Percentiles rank a stretch among this genome's conserved stretches.
These are phyloP conservation scores for Megamerina dolium DNA, from an alignment of 2,888 invertebrate species.

Conservation along the genomic window DNA sequence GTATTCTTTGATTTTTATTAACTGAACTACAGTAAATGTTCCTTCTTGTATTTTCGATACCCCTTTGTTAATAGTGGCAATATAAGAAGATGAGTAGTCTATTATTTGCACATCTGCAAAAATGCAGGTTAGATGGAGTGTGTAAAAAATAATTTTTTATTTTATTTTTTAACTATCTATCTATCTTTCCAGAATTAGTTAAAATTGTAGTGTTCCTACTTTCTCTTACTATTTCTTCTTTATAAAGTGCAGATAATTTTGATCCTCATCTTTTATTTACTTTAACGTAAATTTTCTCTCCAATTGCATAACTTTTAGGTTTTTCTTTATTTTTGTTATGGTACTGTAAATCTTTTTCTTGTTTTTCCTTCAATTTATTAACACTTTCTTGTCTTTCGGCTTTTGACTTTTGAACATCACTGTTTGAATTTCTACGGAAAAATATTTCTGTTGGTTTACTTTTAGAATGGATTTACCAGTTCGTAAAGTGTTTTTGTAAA, in stretches of 20 bases:
- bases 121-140: too few relatives aligned
- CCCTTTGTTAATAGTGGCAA: constrained; percentile 1
- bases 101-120: too few relatives aligned
- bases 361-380: background rate
- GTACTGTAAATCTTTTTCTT: constrained; percentile 4
- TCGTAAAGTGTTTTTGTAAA: too few relatives aligned
- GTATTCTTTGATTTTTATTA: too few relatives aligned
- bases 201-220: constrained; percentile 8
- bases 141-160: too few relatives aligned
- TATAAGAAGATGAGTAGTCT: constrained; percentile 4
- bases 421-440: constrained; percentile 1
- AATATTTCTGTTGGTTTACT: constrained; percentile 4
- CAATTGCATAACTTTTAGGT: background rate
- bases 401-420: background rate
- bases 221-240: constrained; percentile 10
- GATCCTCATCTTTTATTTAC: constrained; percentile 10
- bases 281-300: constrained; percentile 2
- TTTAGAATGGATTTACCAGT: constrained; percentile 8
- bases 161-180: too few relatives aligned
- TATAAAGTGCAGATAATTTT: constrained; percentile 3
- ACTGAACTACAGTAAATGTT: too few relatives aligned
- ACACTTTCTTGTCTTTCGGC: background rate
- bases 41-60: constrained; percentile 6
- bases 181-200: constrained; percentile 6
- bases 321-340: background rate